A percentile compares a stretch with the other conserved stretches of the same genome.
Evolutionary conservation across 2,797 vertebrate species (phyloP).

Genomic region (Salarias fasciatus): DNA sequence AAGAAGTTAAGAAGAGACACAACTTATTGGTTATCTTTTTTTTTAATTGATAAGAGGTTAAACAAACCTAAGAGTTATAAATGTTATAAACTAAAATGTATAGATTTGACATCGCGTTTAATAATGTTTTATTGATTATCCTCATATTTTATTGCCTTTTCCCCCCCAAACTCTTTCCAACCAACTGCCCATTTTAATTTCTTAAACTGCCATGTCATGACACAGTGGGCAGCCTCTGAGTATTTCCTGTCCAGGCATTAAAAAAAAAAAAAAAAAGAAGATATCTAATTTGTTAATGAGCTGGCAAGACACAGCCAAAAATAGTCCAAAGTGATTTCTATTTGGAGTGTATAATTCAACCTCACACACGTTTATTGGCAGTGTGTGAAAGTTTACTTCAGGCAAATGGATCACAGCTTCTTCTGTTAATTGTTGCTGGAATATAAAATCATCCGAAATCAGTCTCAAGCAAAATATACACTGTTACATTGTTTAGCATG

Average conservation of each 20-base stretch:
- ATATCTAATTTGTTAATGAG: slow-evolving; percentile 49
- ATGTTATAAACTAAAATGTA: no score
- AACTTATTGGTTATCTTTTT: no score
- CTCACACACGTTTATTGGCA: slow-evolving; percentile 45
- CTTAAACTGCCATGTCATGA: slow-evolving; percentile 10
- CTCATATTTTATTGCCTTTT: slow-evolving; percentile 5
- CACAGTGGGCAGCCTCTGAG: background rate
- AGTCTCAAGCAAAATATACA: background rate
- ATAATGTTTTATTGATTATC: background rate
- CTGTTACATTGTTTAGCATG: background rate
- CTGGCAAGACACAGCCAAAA: slow-evolving; percentile 21
- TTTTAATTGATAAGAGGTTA: no score
- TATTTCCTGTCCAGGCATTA: slow-evolving; percentile 22
- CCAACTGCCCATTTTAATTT: slow-evolving; percentile 2
- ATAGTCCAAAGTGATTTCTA: slow-evolving; percentile 49
- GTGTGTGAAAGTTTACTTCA: slow-evolving; percentile 46
- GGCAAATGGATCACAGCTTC: slow-evolving; percentile 30
- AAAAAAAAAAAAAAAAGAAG: slow-evolving; percentile 39
- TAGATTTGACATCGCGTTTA: no score
- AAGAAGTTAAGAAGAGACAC: no score
- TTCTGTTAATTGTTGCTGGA: no score
- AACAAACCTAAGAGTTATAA: no score
- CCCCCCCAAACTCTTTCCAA: background rate
- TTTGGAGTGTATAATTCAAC: slow-evolving; percentile 38
- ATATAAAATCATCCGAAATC: no score